Percentiles rank a stretch among this genome's conserved stretches.
phyloP scores from a whole-genome alignment of 2,113 vertebrate species.

The Mungos mungo region DNA sequence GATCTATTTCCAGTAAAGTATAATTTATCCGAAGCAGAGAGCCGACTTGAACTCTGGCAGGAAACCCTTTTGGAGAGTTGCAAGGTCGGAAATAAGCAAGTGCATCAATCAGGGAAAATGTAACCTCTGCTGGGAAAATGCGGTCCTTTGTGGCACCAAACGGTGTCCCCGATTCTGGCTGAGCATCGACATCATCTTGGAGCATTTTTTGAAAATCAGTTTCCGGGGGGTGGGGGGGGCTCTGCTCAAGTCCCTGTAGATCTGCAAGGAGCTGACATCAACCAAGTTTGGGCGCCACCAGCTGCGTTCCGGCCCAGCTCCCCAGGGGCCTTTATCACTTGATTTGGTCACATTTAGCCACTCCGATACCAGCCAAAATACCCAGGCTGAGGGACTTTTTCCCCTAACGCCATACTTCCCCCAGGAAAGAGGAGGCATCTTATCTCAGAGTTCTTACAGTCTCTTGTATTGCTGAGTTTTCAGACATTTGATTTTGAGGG shows the following conservation, averaged over 20 bases:
- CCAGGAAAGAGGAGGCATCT: background rate
- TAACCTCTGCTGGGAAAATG: background rate
- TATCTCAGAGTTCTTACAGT: background rate
- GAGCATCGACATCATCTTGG: background rate
- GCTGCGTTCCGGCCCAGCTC: accelerated
- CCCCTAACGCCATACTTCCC: background rate
- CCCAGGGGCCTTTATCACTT: background rate
- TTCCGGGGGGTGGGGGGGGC: background rate
- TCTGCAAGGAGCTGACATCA: too few relatives aligned
- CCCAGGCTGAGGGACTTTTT: accelerated
- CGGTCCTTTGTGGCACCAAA: background rate
- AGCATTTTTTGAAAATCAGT: background rate
- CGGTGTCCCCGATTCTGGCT: background rate
- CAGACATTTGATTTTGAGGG: background rate
- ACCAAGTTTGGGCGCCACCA: background rate
- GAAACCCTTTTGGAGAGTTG: background rate
- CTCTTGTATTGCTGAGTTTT: background rate
- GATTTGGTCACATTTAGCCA: background rate
- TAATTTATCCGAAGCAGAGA: background rate
- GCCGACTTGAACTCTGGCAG: background rate
- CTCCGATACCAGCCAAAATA: too few relatives aligned
- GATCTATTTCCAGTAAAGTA: background rate
- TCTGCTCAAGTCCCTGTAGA: background rate
- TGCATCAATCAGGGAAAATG: background rate
- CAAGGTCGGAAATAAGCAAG: background rate